Percentiles rank a stretch among this genome's conserved stretches.
Conservation (phyloP, 2,113 vertebrate species). For the Lethenteron camtschaticum region DNA sequence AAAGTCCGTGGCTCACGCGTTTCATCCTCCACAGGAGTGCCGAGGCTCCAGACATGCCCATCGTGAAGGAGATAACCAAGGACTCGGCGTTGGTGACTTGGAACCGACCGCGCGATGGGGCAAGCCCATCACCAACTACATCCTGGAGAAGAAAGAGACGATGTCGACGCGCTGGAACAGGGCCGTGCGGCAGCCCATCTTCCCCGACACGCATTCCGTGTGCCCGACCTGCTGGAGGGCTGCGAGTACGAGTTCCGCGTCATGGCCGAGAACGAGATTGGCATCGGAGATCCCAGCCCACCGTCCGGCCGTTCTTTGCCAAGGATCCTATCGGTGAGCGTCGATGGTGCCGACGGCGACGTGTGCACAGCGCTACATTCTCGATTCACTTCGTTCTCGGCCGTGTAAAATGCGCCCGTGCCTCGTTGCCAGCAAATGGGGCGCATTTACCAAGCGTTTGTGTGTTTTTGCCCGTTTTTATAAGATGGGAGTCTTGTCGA, state of each 20-base stretch:
- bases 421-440: too few species aligned
- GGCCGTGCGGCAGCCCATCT: constrained; percentile 58
- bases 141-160: constrained; percentile 81
- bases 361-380: too few species aligned
- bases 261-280: constrained; percentile 84
- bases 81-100: constrained; percentile 63
- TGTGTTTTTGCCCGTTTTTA: too few species aligned
- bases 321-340: constrained; percentile 73
- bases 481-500: too few species aligned
- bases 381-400: too few species aligned
- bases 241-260: constrained; percentile 91
- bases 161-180: constrained; percentile 62
- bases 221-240: constrained; percentile 69
- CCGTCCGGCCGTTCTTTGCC: constrained; percentile 78
- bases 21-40: constrained; percentile 41
- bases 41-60: constrained; percentile 72
- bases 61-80: constrained; percentile 55
- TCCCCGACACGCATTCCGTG: constrained; percentile 64
- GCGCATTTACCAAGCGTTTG: too few species aligned
- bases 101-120: constrained; percentile 82
- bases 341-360: background rate
- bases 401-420: too few species aligned
- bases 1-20: constrained; percentile 6
- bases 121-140: constrained; percentile 83
- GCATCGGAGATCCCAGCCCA: constrained; percentile 63